Base-by-base conservation (phyloP, 2,113 vertebrate species). In the Peromyscus leucopus region DNA sequence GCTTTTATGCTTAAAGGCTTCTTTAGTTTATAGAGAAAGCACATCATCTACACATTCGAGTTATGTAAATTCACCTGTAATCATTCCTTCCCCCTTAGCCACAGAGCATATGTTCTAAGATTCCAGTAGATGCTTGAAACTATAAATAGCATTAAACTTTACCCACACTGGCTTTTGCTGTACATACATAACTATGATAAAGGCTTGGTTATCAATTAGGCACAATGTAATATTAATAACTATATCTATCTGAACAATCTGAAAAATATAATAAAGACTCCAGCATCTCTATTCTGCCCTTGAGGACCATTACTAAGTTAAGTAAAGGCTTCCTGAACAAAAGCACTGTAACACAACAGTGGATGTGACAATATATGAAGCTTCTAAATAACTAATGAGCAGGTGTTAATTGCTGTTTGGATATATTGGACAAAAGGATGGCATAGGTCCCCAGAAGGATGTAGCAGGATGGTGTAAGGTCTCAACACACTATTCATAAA, bases 31-130 rank as follows among this genome's bases (percentile, higher is more conserved):
- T 8, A 31, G 11, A 88, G 82, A 83, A 96, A 94, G 42, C 10
- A 61, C 16, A 19, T 93, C 42, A 90, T 90, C 36, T 95, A 75
- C 69, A 87, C 78, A 72, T 84, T 89, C 65, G 75, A 89, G 69
- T 95, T 74, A 89, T 19, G 0, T 91, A 79, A 91, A 80, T 97
- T 89, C 67, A 94, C 90, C 19, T 15, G 17, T 6, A 39, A 46
- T 57, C 42, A 75, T 61, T 42, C 21, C 42, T 69, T 87, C 6
- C 22, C 33, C 11, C 11, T 71, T 33, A 87, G 42, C 42, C 63
- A 85, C 17, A 91, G 26, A 11, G 8, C 26, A 74, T 63, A 33
- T 71, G 55, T 88, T 95, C 36, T 19, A 82, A 80, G 94, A 82
- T 11, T 36, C 22, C 16, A 61, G 11, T n/a, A 21, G 71, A 85